These are phyloP conservation scores for Anthopleura sola DNA, from an alignment of 64 coral and sea anemone species.

Conservation along the genomic window DNA sequence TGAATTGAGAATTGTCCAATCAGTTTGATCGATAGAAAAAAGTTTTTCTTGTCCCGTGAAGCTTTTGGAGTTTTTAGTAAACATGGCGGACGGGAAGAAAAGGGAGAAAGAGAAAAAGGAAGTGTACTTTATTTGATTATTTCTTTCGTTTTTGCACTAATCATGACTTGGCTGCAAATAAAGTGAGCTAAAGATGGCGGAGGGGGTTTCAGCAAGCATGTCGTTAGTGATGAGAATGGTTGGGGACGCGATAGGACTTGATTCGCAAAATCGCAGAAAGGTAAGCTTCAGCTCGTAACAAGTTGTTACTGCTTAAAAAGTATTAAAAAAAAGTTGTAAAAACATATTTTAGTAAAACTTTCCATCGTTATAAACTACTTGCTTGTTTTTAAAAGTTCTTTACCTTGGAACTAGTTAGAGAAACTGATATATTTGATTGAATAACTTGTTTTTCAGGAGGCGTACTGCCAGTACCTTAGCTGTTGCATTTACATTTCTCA, in stretches of 20 bases:
- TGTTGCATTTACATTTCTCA: constrained; percentile 89
- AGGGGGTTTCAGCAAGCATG: constrained; percentile 49
- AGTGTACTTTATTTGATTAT: neutral
- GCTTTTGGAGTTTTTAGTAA: constrained; percentile 20
- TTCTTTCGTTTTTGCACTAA: neutral
- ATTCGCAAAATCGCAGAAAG: constrained; percentile 79
- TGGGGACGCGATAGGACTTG: constrained; percentile 75
- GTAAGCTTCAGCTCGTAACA: constrained; percentile 5
- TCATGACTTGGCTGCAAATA: neutral
- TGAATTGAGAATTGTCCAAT: neutral
- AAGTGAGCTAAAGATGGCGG: constrained; percentile 55
- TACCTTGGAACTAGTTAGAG: too few species aligned
- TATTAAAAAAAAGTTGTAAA: neutral
- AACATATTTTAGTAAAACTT: neutral
- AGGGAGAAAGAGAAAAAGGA: neutral
- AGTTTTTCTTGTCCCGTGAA: neutral
- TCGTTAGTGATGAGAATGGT: constrained; percentile 79
- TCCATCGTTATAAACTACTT: too few species aligned
- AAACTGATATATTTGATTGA: neutral
- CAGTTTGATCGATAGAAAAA: neutral
- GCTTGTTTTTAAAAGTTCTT: too few species aligned
- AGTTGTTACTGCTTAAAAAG: neutral
- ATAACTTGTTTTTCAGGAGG: constrained; percentile 44
- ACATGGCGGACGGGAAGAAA: constrained; percentile 25
- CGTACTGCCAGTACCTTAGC: constrained; percentile 94